Evolutionary conservation across 2,797 vertebrate species (phyloP), one percentile per base, ranked within the genome.

Genomic region (Delichon dasypus): DNA sequence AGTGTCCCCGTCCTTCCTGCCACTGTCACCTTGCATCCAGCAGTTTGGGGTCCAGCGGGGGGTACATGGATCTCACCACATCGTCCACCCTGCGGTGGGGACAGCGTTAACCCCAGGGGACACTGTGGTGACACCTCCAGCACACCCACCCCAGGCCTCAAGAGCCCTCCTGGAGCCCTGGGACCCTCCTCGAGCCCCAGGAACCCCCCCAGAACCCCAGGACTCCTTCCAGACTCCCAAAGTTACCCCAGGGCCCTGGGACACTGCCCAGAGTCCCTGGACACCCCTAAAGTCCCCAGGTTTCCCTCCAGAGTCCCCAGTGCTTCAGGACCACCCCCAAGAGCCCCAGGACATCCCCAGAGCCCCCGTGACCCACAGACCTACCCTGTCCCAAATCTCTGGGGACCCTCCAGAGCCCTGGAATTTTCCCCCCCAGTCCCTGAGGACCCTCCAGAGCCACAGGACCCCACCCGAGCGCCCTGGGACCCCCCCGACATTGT

Each of bases 31-130:
- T 98, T 18, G 99, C 99, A 1, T 99, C 99, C 94, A 99, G 98
- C 75, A 99, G 98, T 86, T 99, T 99, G 11, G 99, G 99, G 92
- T 99, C 99, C 97, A 99, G 95, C 1, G 99, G 99, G 3, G 99
- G 99, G 94, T 99, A 99, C 99, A 99, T 99, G 6, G 99, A 99
- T 60, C 99, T 97, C 91, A 99, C 99, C 73, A 99, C 99, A 0
- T 99, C 99, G 0, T 99, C 99, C 96, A 99, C 99, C 97, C 99
- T 99, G 96, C 4, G 7, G 5, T 18, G 0, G 6, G 53, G 45
- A 58, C 3, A 34, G 65, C 0, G 2, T 86, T 29, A 83, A 36
- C 10, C 8, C 30, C 10, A 1, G 13, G 60, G 42, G 55, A 83
- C 70, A 26, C 23, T 1, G 3, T 0, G 23, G 61, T 27, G 73